Percentiles rank a stretch among this genome's conserved stretches.
phyloP scores from a whole-genome alignment of 2,797 vertebrate genomes.

The Acrossocheilus fasciatus region DNA sequence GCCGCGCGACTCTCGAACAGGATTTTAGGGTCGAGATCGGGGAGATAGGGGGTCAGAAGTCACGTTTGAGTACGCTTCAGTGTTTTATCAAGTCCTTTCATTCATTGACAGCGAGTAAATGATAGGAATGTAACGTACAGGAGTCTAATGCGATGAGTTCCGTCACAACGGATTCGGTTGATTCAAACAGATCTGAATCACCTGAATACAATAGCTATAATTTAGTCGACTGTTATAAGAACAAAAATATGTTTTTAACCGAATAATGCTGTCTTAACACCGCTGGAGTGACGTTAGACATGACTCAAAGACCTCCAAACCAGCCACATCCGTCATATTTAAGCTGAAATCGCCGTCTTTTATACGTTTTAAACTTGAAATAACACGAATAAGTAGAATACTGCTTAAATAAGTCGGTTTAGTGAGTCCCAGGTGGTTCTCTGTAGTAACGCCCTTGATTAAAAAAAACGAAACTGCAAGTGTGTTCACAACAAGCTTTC shows the following conservation, averaged over 20 bases:
- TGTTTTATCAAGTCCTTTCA: background rate
- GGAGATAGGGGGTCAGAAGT: background rate
- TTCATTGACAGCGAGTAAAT: background rate
- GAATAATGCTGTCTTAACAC: background rate
- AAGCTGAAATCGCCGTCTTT: background rate
- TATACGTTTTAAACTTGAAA: background rate
- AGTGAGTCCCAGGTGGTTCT: slow-evolving; percentile 37
- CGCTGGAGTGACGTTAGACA: background rate
- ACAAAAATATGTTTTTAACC: background rate
- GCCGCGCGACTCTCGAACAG: slow-evolving; percentile 58
- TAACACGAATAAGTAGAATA: too few species aligned
- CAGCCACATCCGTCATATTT: background rate
- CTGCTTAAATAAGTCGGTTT: background rate
- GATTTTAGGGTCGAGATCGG: slow-evolving; percentile 11
- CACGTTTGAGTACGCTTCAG: background rate
- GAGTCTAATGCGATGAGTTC: background rate
- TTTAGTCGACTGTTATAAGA: too few species aligned
- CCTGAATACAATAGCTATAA: background rate
- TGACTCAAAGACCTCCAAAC: background rate
- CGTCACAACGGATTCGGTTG: background rate
- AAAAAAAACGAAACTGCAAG: slow-evolving; percentile 46
- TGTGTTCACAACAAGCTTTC: slow-evolving; percentile 29
- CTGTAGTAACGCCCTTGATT: slow-evolving; percentile 40
- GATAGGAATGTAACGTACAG: background rate
- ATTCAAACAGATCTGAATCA: background rate